A percentile compares a stretch with the other conserved stretches of the same genome.
Conservation (phyloP, 1,140 invertebrate genomes). For the Armadillidium nasatum region DNA sequence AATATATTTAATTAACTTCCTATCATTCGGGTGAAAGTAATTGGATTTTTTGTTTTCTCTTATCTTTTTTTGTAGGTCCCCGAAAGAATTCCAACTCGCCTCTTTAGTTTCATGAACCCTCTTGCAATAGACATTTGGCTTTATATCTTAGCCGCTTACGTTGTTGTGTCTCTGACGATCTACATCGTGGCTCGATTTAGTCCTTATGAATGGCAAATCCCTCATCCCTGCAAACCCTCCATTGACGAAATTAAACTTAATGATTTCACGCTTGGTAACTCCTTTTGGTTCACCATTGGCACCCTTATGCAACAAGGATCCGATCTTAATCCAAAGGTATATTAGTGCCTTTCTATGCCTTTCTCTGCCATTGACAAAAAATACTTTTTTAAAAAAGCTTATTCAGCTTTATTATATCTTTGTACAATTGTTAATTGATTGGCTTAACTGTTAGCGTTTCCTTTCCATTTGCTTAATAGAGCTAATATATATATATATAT, state of each 20-base stretch:
- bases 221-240: conserved; percentile 66
- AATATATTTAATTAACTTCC: too few relatives aligned
- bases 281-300: conserved; percentile 92
- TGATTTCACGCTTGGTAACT: conserved; percentile 86
- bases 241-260: conserved; percentile 76
- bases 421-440: too few relatives aligned
- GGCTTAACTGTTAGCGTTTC: too few relatives aligned
- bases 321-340: conserved; percentile 78
- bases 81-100: conserved; percentile 52
- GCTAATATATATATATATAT: too few relatives aligned
- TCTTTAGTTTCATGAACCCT: conserved; percentile 61
- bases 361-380: too few relatives aligned
- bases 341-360: too few relatives aligned
- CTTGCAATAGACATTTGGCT: conserved; percentile 61
- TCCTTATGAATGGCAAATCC: conserved; percentile 54
- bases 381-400: too few relatives aligned
- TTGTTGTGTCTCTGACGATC: conserved; percentile 56
- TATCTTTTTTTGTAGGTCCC: conserved; percentile 45
- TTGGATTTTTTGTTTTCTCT: too few relatives aligned
- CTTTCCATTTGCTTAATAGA: too few relatives aligned
- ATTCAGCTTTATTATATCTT: too few relatives aligned
- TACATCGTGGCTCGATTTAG: conserved; percentile 56
- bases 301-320: conserved; percentile 90
- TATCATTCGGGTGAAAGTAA: too few relatives aligned
- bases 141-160: conserved; percentile 60